Base-by-base conservation (phyloP, 2,113 vertebrate genomes). In the Xyliphius kryptos region DNA sequence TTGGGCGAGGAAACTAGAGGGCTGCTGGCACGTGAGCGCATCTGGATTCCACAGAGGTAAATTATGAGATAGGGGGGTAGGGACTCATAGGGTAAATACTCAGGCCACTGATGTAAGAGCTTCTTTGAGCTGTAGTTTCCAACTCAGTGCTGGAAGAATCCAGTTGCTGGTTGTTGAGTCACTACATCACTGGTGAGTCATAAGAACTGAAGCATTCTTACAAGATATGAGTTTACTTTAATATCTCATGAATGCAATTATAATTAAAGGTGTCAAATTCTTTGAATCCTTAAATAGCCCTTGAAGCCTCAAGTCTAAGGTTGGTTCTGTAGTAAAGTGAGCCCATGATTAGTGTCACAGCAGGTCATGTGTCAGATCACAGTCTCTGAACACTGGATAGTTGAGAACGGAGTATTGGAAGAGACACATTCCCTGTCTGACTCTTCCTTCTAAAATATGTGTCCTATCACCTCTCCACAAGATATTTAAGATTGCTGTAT, bases 81-180 rank as follows among this genome's bases (percentile, higher is more conserved):
- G 20, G 58, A 53, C 43, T 37, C 14, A 21, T 37, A 16, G 26
- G 32, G 26, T 37, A 17, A 38, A 65, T 63, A 47, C 56, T 52
- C 32, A 53, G 16, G 14, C 26, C 40, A 41, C 37, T 64, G 61
- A 63, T 40, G 36, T 49, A 41, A 48, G 20, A 48, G 43, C 26
- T 63, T 63, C 22, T 63, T 54, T 63, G 4, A 56, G 49, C 21
- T n/a, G n/a, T 41, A 17, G 50, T 66, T 54, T 57, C 47, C 22
- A 56, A 26, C 59, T 55, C 43, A 10, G 26, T 57, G 60, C 12
- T 12, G n/a, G 14, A 12, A 22, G 8, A 21, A 46, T 51, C 16
- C 40, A 43, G 51, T 48, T 22, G 12, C 26, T 56, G 44, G 9
- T 26, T n/a, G 15, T 50, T 13, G 32, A 53, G 37, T 57, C 26